Evolutionary conservation across 2,797 vertebrate genomes (phyloP), one percentile per base, ranked within the genome.

Genomic region (Pipistrellus kuhlii): DNA sequence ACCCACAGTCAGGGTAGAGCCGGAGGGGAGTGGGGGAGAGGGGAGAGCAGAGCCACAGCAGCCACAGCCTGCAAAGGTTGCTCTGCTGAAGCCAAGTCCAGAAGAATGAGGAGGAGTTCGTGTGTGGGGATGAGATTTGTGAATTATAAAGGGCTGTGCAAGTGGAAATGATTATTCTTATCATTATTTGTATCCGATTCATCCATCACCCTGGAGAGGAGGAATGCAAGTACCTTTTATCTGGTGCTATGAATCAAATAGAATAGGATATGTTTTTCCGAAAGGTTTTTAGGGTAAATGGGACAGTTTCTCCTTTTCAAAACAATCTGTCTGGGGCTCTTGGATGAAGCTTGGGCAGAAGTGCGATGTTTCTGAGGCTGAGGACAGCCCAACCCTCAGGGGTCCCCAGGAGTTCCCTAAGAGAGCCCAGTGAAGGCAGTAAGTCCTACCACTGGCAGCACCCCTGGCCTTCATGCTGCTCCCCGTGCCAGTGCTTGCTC

Each of bases 201-300:
- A 91, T 96, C 94, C 72, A 72, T 96, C 93, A 92, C 77, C 2
- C 2, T 62, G 62, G 73, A 88, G 69, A 75, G 59, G 85, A 91
- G 82, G 93, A 64, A 78, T 59, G 64, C 2, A 0, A 32, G 35
- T 81, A 82, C 92, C 93, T 96, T 93, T 95, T 86, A 91, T 97
- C 95, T 96, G 62, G 71, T 10, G 38, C 91, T 81, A 41, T 94
- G 95, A 93, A 95, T 96, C 95, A 95, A 94, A 73, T 27, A 64
- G 90, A 83, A 85, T 55, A 93, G 80, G 85, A 44, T 94, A 25
- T 95, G 86, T 92, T 94, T 96, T 88, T 88, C 81, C 82, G 77
- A 76, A 91, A 96, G 86, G 78, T 55, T 94, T 95, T 90, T 73
- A 93, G 88, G 82, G 88, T 94, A 93, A 96, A 94, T 68, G 75